Percentiles rank a stretch among this genome's conserved stretches.
phyloP scores from a whole-genome alignment of 2,888 invertebrate species.

The Chrysolina americana region DNA sequence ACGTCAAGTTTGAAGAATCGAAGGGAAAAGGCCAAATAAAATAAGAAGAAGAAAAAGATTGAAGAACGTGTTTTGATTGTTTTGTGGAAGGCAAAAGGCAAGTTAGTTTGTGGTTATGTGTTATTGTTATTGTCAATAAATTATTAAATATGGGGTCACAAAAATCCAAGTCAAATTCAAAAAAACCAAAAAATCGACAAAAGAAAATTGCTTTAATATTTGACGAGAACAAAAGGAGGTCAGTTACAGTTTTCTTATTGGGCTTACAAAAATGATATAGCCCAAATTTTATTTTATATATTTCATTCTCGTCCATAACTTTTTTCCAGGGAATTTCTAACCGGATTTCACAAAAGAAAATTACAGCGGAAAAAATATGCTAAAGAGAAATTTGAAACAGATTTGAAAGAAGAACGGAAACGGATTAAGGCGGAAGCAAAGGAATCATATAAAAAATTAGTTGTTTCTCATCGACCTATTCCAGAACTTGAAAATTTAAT shows the following conservation, averaged over 20 bases:
- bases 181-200: conserved; percentile 69
- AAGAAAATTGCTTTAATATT: conserved; percentile 74
- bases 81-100: too few relatives aligned
- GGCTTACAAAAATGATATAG: conserved; percentile 6
- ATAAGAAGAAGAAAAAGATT: too few relatives aligned
- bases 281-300: conserved; percentile 32
- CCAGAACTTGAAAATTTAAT: conserved; percentile 80
- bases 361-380: conserved; percentile 83
- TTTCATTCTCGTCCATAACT: background rate
- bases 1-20: too few relatives aligned
- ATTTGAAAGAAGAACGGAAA: conserved; percentile 83
- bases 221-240: conserved; percentile 75
- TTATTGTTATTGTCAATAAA: too few relatives aligned
- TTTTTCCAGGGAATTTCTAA: conserved; percentile 80
- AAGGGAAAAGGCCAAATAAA: too few relatives aligned
- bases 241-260: background rate
- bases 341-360: conserved; percentile 87
- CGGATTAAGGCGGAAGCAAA: conserved; percentile 82
- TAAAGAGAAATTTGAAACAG: conserved; percentile 79
- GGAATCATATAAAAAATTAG: conserved; percentile 81
- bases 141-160: conserved; percentile 47
- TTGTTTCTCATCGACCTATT: conserved; percentile 80
- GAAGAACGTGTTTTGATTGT: too few relatives aligned
- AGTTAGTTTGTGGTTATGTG: too few relatives aligned
- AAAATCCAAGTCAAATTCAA: conserved; percentile 48